Base-by-base conservation (phyloP, 2,113 vertebrate genomes). In the Pseudonaja textilis region DNA sequence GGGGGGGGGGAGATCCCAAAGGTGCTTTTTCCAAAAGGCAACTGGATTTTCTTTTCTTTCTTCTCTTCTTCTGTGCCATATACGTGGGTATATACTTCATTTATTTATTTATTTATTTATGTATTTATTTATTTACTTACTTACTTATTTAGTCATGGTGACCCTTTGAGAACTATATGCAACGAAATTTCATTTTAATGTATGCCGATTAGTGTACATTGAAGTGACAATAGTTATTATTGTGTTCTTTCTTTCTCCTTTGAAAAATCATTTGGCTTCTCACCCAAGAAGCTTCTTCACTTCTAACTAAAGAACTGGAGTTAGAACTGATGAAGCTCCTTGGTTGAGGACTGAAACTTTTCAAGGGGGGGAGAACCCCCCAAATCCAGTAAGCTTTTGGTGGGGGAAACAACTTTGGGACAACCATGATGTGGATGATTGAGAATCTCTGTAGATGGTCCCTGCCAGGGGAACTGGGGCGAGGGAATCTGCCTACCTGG, bases 381-480 rank as follows among this genome's bases (percentile, higher is more conserved):
- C 5, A 64, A 64, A 29, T 14, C 29, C 29, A 64, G 11, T 64
- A n/a, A 14, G 3, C 4, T 64, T 64, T 55, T 59, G 2, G 57
- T 5, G 57, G 57, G 2, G 0, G 0, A 4, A 10, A 2, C 29
- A 29, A 11, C 11, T 64, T n/a, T n/a, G 29, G 26, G 61, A n/a
- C 11, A 64, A 64, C 29, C 4, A 5, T 64, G 61, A 64, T 11
- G 26, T 64, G 61, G 61, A 64, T 64, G 61, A 64, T 64, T 29
- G 29, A 14, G 61, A n/a, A 29, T 14, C 61, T 12, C 10, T 11
- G 0, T 14, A 61, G 9, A 3, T 9, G 9, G 26, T 29, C 64
- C 64, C 64, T 12, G 0, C 3, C 1, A 16, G n/a, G n/a, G n/a
- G 16, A 81, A 39, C 16, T 1, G 29, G 14, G n/a, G 14, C 14